Evolutionary conservation across 2,797 vertebrate species (phyloP).

Genomic region (Lepilemur septentrionalis): DNA sequence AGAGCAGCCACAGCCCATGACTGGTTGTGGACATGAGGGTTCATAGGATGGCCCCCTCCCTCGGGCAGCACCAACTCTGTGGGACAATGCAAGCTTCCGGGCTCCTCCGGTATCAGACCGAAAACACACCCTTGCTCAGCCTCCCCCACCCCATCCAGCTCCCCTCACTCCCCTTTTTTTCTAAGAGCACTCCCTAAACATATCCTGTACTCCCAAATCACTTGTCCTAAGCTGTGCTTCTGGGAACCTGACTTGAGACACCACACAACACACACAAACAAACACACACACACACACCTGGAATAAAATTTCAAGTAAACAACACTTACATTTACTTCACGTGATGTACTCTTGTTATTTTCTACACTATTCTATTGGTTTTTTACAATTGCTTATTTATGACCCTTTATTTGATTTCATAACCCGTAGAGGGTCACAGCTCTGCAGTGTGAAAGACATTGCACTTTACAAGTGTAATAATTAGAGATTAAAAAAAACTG

Average conservation of each 20-base stretch:
- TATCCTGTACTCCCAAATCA: neutral
- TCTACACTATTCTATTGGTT: neutral
- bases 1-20: neutral
- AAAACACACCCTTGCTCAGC: neutral
- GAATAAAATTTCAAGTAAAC: neutral
- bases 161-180: too few relatives aligned
- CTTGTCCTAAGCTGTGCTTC: neutral
- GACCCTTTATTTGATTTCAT: neutral
- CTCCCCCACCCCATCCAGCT: too few relatives aligned
- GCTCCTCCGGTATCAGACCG: neutral
- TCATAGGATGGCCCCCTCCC: neutral
- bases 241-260: neutral
- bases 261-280: neutral
- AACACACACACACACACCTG: neutral
- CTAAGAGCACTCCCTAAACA: neutral
- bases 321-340: neutral
- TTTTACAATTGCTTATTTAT: neutral
- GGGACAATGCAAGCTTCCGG: neutral
- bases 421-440: neutral
- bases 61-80: neutral
- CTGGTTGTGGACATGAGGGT: neutral
- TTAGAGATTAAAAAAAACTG: neutral
- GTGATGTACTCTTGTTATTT: neutral
- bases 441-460: neutral
- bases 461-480: neutral